A percentile compares a stretch with the other conserved stretches of the same genome.
Conservation (phyloP, 2,797 vertebrate species). For the Hylomyscus alleni region DNA sequence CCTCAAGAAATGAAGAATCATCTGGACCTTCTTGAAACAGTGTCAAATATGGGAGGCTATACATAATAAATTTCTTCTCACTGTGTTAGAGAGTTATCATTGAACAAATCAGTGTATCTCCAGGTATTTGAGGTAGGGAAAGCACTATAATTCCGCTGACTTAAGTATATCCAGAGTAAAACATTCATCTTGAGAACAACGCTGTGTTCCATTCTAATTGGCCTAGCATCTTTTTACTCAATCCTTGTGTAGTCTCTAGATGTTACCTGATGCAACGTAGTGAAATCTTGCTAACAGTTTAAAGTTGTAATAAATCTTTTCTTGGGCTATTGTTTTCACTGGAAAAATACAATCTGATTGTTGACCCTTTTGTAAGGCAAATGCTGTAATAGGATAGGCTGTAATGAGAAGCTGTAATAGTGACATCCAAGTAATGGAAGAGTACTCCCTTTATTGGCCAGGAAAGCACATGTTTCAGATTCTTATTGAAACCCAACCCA, state of each 20-base stretch:
- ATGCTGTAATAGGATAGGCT: not conserved
- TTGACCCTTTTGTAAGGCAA: not conserved
- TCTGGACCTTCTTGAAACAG: not conserved
- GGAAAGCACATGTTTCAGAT: not conserved
- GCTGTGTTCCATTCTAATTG: not conserved
- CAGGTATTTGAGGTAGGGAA: slow-evolving; percentile 6
- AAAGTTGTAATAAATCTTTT: not conserved
- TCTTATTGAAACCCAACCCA: not conserved
- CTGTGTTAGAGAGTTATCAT: slow-evolving; percentile 4
- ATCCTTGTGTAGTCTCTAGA: not conserved
- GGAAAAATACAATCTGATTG: not conserved
- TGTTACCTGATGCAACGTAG: not conserved
- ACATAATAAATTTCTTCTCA: slow-evolving; percentile 1
- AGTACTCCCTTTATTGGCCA: not conserved
- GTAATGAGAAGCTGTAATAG: not conserved
- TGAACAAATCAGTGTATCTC: slow-evolving; percentile 29
- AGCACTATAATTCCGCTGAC: not conserved
- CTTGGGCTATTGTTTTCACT: not conserved
- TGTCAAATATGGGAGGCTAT: not conserved
- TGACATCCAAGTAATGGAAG: not conserved
- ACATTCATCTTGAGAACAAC: not conserved
- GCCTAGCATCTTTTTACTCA: not conserved
- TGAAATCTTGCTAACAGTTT: slow-evolving; percentile 22
- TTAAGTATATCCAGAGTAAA: not conserved
- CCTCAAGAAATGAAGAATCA: slow-evolving; percentile 5